phyloP scores from a whole-genome alignment of 2,113 vertebrate species.

The Delphinapterus leucas region DNA sequence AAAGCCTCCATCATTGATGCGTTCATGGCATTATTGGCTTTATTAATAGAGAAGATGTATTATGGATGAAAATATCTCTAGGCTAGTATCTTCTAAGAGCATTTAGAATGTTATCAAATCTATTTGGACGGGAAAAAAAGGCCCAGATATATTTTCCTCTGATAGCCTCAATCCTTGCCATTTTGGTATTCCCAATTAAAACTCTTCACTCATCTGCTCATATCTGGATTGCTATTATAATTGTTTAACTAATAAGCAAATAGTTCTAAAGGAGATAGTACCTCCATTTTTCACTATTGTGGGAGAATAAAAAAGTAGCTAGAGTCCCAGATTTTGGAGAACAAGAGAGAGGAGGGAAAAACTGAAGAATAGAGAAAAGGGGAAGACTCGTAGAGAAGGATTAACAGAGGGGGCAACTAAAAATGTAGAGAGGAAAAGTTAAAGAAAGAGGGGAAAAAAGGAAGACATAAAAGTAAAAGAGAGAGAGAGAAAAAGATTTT shows the following conservation, averaged over 20 bases:
- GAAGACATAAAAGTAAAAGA: neutral
- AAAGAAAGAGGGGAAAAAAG: neutral
- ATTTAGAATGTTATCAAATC: neutral
- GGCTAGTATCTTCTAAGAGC: neutral
- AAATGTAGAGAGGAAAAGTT: neutral
- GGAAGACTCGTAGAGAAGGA: neutral
- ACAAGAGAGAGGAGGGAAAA: neutral
- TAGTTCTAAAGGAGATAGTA: neutral
- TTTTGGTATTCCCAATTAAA: neutral
- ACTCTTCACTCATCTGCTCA: neutral
- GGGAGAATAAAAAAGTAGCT: neutral
- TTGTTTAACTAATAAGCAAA: neutral
- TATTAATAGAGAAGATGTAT: neutral
- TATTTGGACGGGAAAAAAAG: neutral
- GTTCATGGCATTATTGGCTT: neutral
- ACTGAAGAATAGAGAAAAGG: neutral
- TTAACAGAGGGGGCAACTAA: neutral
- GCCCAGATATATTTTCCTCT: neutral
- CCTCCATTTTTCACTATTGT: neutral
- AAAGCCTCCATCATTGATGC: neutral
- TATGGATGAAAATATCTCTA: neutral
- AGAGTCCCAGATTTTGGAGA: neutral
- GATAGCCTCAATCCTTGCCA: neutral
- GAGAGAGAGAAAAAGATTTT: neutral
- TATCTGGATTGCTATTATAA: neutral